A percentile compares a stretch with the other conserved stretches of the same genome.
phyloP scores from a whole-genome alignment of 2,888 invertebrate species.

The Cerceris ruficornis region DNA sequence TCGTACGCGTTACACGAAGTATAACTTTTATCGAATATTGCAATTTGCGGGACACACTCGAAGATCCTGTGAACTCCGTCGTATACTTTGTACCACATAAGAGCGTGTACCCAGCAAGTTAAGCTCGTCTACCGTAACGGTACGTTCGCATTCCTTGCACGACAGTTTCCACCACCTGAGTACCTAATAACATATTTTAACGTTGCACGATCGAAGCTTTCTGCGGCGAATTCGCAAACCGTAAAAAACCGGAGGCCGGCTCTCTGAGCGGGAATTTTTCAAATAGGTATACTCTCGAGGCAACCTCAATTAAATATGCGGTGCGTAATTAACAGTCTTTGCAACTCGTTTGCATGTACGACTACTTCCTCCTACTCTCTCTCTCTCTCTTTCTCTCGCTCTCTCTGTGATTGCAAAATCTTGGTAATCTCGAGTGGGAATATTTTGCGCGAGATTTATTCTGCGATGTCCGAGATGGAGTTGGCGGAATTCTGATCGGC shows the following conservation, averaged over 20 bases:
- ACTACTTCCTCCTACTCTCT: neutral
- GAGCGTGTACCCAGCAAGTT: too few relatives aligned
- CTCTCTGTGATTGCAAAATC: too few relatives aligned
- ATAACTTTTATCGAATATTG: neutral
- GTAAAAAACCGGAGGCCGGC: constrained; percentile 6
- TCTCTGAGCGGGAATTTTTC: neutral
- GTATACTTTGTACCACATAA: too few relatives aligned
- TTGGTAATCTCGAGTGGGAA: too few relatives aligned
- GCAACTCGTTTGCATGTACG: neutral
- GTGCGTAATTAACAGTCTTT: neutral
- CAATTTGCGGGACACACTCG: neutral
- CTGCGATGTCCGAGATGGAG: too few relatives aligned
- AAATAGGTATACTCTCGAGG: neutral
- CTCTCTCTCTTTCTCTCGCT: too few relatives aligned
- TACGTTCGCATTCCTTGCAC: neutral
- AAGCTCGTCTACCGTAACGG: too few relatives aligned
- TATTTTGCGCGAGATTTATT: too few relatives aligned
- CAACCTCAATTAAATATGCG: neutral
- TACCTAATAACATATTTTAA: constrained; percentile 26
- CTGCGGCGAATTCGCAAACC: constrained; percentile 11
- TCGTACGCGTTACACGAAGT: neutral
- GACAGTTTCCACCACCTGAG: constrained; percentile 11
- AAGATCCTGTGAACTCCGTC: neutral
- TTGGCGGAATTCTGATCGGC: too few relatives aligned
- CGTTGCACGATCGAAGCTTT: constrained; percentile 22